Percentiles rank a stretch among this genome's conserved stretches.
Evolutionary conservation across 2,797 vertebrate species (phyloP).

Genomic region (Alosa sapidissima): DNA sequence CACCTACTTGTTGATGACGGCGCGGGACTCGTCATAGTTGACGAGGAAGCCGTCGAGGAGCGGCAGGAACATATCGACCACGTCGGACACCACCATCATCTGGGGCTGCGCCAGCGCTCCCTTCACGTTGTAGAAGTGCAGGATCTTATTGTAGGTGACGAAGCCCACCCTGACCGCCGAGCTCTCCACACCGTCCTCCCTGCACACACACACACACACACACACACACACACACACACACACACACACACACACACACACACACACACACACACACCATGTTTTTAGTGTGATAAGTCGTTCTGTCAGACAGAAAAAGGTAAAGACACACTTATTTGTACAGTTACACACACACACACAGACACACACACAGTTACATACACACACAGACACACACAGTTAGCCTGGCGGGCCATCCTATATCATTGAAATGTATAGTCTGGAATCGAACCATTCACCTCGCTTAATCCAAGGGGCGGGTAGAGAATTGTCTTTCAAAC

Average conservation of each 20-base stretch:
- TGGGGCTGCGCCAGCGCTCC: conserved; percentile 92
- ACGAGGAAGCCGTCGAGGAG: conserved; percentile 96
- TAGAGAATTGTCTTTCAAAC: too few species aligned
- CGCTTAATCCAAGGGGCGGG: too few species aligned
- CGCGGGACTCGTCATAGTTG: conserved; percentile 86
- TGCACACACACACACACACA: conserved; percentile 50
- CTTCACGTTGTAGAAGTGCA: conserved; percentile 67
- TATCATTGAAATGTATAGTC: too few species aligned
- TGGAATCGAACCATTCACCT: too few species aligned
- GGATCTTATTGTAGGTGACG: conserved; percentile 94
- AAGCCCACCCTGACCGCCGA: conserved; percentile 89
- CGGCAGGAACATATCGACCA: conserved; percentile 92
- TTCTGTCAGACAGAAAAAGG: too few species aligned
- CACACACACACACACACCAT: too few species aligned
- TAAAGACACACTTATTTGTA: neutral
- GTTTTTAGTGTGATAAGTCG: too few species aligned
- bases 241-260: neutral
- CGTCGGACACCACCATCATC: conserved; percentile 98
- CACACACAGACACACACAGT: too few species aligned
- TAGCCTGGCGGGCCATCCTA: too few species aligned
- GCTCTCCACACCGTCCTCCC: conserved; percentile 83
- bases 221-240: too few species aligned
- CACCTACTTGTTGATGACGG: conserved; percentile 88
- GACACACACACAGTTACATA: neutral
- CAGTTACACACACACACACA: neutral